These are phyloP conservation scores for Melopsittacus undulatus DNA, from an alignment of 2,797 vertebrate species.

Conservation along the genomic window DNA sequence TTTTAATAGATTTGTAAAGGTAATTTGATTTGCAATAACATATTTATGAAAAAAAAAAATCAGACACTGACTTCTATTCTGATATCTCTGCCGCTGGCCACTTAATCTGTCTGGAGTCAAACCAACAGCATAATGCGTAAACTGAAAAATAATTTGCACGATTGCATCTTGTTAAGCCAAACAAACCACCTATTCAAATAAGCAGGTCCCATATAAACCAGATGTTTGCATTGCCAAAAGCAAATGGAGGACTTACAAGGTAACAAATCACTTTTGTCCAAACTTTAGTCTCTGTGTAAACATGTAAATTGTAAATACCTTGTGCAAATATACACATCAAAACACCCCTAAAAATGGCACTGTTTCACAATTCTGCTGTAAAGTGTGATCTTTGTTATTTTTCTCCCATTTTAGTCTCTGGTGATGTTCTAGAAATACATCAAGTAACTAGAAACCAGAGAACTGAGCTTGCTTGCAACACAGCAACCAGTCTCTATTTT, in stretches of 20 bases:
- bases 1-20: background rate
- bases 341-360: background rate
- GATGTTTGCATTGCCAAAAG: background rate
- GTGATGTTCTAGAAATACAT: background rate
- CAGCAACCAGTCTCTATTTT: background rate
- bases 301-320: background rate
- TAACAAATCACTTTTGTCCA: background rate
- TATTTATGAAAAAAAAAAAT: background rate
- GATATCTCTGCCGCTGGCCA: background rate
- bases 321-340: background rate
- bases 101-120: background rate
- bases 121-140: background rate
- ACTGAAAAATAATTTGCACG: background rate
- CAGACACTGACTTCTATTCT: background rate
- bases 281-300: background rate
- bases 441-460: background rate
- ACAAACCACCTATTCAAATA: constrained; percentile 40
- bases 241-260: background rate
- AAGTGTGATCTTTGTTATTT: background rate
- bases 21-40: background rate
- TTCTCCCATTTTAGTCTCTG: background rate
- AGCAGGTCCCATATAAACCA: background rate
- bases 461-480: background rate
- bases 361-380: background rate
- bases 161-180: background rate